Evolutionary conservation across 2,797 vertebrate genomes (phyloP), one percentile per base, ranked within the genome.

Genomic region (Nasua narica): DNA sequence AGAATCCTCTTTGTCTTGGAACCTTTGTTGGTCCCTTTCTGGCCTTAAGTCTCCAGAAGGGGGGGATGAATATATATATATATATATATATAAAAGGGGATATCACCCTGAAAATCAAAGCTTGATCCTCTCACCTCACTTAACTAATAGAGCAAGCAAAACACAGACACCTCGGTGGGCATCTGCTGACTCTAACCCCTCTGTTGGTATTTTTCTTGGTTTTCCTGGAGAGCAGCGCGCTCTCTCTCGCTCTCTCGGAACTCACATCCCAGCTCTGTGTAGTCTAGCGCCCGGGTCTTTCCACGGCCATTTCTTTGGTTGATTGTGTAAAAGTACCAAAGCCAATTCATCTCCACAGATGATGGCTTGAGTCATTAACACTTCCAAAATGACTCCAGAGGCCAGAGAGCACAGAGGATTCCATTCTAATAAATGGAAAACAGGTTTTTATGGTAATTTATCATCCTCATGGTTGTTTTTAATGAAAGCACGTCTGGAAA

Each of bases 401-500:
- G 16, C 29, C 19, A 3, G 29, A 62, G 46, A 92, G 32, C 50
- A 50, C 88, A 79, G 74, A 50, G 25, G 27, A n/a, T 46, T 25
- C 19, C 3, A 21, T 46, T 46, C 40, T 65, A 62, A 92, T 95
- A 72, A 84, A 84, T 7, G 32, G 88, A 90, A 96, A 97, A 84
- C 43, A 88, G 46, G 54, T 70, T 88, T 97, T 86, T 25, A 1
- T 21, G 54, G 43, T 50, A 76, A 96, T 87, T 67, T 88, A 79
- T 93, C 77, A 58, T n/a, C 9, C 7, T 35, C 25, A 29, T 11
- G 37, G 46, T 89, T 70, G 60, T 91, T 97, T 97, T 87, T 70
- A 82, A 81, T 87, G 88, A 96, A 93, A 79, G 25, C n/a, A 13
- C 0, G 3, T 78, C 74, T 96, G 94, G 90, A 95, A 96, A 93